phyloP scores from a whole-genome alignment of 37 sponge, comb jelly and placozoan genomes.

The Eunapius fragilis region DNA sequence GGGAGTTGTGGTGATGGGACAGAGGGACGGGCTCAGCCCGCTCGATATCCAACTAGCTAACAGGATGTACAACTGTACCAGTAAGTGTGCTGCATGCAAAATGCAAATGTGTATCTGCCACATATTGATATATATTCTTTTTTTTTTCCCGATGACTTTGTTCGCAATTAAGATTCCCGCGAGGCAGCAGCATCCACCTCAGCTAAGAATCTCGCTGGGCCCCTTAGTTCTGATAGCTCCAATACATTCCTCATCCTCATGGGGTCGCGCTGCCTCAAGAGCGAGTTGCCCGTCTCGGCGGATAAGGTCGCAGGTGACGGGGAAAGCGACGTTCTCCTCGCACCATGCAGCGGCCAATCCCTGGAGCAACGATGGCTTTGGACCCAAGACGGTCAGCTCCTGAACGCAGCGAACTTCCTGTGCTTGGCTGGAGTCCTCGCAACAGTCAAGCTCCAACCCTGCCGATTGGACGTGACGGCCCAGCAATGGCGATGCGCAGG shows the following conservation, averaged over 20 bases:
- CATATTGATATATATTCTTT: too few relatives aligned
- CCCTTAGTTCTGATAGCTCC: too few relatives aligned
- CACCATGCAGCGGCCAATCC: slow-evolving; percentile 1
- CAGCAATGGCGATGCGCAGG: slow-evolving; percentile 47
- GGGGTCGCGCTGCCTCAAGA: background rate
- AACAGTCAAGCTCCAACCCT: background rate
- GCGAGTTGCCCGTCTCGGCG: background rate
- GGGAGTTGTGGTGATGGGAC: slow-evolving; percentile 34
- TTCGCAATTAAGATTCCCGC: background rate
- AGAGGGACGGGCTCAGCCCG: slow-evolving; percentile 46
- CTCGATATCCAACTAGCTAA: slow-evolving; percentile 69
- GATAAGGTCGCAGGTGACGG: background rate
- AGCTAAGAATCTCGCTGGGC: background rate
- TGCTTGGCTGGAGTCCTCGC: slow-evolving; percentile 9
- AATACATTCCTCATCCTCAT: background rate
- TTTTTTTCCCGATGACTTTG: background rate
- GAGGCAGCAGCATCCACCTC: background rate
- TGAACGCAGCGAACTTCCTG: slow-evolving; percentile 7
- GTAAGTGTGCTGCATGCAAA: too few relatives aligned
- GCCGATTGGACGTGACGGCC: background rate
- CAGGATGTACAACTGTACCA: slow-evolving; percentile 55
- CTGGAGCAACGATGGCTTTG: slow-evolving; percentile 34
- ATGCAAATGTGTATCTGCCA: background rate
- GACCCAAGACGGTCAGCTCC: slow-evolving; percentile 18
- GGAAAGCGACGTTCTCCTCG: background rate